Evolutionary conservation across 2,888 invertebrate species (phyloP).

Genomic region (Drosophila anceps): DNA sequence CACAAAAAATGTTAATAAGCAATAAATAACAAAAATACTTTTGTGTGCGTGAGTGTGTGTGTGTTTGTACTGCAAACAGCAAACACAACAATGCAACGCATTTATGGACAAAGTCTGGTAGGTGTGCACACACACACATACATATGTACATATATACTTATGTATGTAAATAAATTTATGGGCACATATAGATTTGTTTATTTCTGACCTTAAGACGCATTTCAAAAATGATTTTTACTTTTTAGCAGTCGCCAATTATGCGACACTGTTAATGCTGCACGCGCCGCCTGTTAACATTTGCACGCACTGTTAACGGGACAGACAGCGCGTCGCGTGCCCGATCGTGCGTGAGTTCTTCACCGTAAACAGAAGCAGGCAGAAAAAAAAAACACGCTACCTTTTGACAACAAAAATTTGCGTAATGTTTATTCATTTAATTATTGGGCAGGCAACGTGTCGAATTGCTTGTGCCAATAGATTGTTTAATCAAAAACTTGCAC

Average conservation of each 20-base stretch:
- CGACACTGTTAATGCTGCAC: conserved; percentile 31
- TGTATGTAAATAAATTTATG: conserved; percentile 3
- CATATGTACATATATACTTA: not conserved
- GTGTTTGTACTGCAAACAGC: conserved; percentile 62
- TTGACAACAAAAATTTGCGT: conserved; percentile 13
- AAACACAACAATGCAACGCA: conserved; percentile 58
- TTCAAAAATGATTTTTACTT: conserved; percentile 46
- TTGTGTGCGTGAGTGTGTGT: conserved; percentile 29
- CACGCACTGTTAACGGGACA: conserved; percentile 37
- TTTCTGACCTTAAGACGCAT: conserved; percentile 45
- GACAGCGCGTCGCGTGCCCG: conserved; percentile 47
- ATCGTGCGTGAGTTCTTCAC: conserved; percentile 13
- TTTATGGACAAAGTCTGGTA: conserved; percentile 63
- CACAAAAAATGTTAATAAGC: conserved; percentile 69
- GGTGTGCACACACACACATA: conserved; percentile 42
- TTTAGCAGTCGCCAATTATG: conserved; percentile 14
- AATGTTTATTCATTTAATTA: conserved; percentile 8
- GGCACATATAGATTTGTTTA: not conserved
- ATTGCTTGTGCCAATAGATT: conserved; percentile 15
- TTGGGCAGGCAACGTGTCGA: conserved; percentile 10
- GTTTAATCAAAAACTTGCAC: conserved; percentile 16
- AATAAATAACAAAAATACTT: conserved; percentile 68
- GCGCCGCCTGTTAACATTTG: conserved; percentile 16
- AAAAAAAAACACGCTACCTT: conserved; percentile 6
- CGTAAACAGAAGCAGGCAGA: conserved; percentile 11